A percentile compares a stretch with the other conserved stretches of the same genome.
These are phyloP conservation scores for Drosophila varians DNA, from an alignment of 1,140 invertebrate species.

Conservation along the genomic window DNA sequence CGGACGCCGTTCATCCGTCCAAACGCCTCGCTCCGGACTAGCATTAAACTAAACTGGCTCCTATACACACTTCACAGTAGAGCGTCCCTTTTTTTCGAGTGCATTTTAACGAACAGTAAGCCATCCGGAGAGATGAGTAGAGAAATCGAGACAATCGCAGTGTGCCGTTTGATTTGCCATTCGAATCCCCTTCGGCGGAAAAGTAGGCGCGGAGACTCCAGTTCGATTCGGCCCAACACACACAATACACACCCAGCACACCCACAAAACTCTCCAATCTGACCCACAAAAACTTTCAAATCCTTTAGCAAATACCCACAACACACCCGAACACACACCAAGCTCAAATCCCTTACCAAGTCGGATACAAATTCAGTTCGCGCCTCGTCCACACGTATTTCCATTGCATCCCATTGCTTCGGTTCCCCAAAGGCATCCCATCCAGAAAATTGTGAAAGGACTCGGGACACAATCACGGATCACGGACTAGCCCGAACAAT, in stretches of 20 bases:
- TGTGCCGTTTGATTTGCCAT: slow-evolving; percentile 5
- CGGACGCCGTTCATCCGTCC: slow-evolving; percentile 26
- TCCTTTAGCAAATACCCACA: neutral
- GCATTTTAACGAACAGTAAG: neutral
- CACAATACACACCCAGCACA: slow-evolving; percentile 11
- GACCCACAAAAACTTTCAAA: slow-evolving; percentile 8
- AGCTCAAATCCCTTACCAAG: neutral
- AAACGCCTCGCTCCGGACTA: too few relatives aligned
- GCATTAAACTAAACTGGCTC: too few relatives aligned
- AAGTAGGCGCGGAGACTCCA: slow-evolving; percentile 26
- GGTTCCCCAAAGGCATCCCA: neutral
- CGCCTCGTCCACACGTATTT: slow-evolving; percentile 4
- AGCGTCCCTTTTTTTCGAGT: neutral
- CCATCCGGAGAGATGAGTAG: neutral
- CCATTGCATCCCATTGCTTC: neutral
- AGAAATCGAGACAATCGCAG: slow-evolving; percentile 2
- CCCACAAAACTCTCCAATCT: slow-evolving; percentile 14
- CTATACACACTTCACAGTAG: too few relatives aligned
- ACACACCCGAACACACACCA: neutral
- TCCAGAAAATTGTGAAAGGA: neutral
- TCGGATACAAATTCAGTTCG: slow-evolving; percentile 3
- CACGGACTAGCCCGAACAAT: neutral
- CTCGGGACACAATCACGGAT: neutral
- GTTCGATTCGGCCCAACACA: slow-evolving; percentile 15
- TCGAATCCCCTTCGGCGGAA: neutral